A percentile compares a stretch with the other conserved stretches of the same genome.
Conservation (phyloP, 2,888 invertebrate species). For the Euplexia lucipara region DNA sequence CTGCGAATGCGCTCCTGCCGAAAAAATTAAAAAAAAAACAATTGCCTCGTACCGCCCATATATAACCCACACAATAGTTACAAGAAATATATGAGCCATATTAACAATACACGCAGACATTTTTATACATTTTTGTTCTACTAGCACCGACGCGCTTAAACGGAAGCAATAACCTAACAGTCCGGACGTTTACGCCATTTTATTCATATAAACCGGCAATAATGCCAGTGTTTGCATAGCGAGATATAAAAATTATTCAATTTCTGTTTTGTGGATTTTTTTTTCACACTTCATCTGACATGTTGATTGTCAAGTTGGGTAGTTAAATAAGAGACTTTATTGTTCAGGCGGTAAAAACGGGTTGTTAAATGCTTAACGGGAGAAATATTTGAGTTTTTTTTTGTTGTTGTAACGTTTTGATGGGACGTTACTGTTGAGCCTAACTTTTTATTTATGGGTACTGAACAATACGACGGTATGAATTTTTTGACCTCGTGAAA, state of each 20-base stretch:
- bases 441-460: conserved; percentile 33
- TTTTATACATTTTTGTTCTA: conserved; percentile 69
- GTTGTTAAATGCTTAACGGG: conserved; percentile 26
- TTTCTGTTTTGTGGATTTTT: conserved; percentile 65
- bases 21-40: conserved; percentile 66
- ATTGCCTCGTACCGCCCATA: conserved; percentile 63
- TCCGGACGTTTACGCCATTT: conserved; percentile 72
- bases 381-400: conserved; percentile 12
- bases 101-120: conserved; percentile 72
- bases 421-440: conserved; percentile 31
- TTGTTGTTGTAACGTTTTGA: conserved; percentile 20
- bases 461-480: not conserved
- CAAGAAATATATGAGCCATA: conserved; percentile 71
- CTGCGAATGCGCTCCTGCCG: conserved; percentile 51
- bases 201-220: conserved; percentile 75
- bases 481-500: conserved; percentile 11
- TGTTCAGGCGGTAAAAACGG: conserved; percentile 31
- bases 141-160: conserved; percentile 67
- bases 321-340: conserved; percentile 44
- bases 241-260: conserved; percentile 71
- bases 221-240: conserved; percentile 71
- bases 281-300: conserved; percentile 54
- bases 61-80: conserved; percentile 73
- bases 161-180: conserved; percentile 79
- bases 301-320: conserved; percentile 52